Conservation (phyloP, 2,797 vertebrate species). For the Odontamblyopus lacepedii region DNA sequence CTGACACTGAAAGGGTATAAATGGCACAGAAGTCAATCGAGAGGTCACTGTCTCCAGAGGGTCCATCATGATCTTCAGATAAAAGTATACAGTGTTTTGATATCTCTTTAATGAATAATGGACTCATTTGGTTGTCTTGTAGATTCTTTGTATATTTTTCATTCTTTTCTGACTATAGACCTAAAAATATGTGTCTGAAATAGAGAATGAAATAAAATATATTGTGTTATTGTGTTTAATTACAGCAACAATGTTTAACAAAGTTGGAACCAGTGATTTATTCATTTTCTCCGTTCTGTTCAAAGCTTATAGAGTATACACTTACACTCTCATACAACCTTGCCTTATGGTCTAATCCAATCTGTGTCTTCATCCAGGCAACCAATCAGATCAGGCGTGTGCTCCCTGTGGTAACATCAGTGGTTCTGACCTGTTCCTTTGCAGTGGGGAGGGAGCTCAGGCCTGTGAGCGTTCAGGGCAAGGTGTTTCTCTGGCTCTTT, state of each 20-base stretch:
- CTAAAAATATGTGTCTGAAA: too few relatives aligned
- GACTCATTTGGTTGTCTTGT: too few relatives aligned
- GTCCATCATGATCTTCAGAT: conserved; percentile 42
- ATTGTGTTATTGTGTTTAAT: neutral
- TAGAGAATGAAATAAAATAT: too few relatives aligned
- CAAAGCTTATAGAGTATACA: neutral
- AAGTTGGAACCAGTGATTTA: too few relatives aligned
- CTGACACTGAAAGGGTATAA: conserved; percentile 62
- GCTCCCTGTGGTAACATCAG: conserved; percentile 53
- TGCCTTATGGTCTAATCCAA: conserved; percentile 55
- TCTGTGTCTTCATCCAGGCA: conserved; percentile 51
- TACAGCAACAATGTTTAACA: neutral
- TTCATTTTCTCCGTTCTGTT: too few relatives aligned
- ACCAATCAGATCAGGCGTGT: conserved; percentile 57
- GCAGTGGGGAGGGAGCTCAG: conserved; percentile 30
- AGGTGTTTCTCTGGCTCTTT: conserved; percentile 52
- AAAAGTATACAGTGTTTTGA: neutral
- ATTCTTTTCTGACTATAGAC: too few relatives aligned
- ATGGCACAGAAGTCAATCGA: conserved; percentile 64
- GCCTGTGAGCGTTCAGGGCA: conserved; percentile 39
- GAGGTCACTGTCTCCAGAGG: conserved; percentile 57
- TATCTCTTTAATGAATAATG: neutral
- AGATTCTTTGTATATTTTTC: too few relatives aligned
- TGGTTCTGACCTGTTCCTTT: conserved; percentile 60
- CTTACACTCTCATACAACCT: conserved; percentile 36